phyloP scores from a whole-genome alignment of 2,113 vertebrate genomes.

The Lagopus leucura region DNA sequence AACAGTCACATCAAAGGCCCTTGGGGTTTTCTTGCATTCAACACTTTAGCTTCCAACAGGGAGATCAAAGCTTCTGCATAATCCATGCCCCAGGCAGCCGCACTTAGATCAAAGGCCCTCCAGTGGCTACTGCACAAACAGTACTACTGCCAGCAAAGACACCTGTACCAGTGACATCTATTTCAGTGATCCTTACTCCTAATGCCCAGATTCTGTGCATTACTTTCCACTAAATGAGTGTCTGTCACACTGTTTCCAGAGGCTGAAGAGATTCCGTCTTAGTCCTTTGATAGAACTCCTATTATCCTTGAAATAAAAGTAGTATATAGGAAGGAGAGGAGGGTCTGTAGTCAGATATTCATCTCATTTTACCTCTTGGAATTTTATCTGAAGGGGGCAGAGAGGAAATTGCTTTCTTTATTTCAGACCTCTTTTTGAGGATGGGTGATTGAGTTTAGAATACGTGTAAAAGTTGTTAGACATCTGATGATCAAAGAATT shows the following conservation, averaged over 20 bases:
- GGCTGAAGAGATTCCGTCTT: not conserved
- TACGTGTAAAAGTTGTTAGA: constrained; percentile 21
- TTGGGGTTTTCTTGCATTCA: constrained; percentile 26
- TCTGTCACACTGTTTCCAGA: not conserved
- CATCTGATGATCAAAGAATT: constrained; percentile 55
- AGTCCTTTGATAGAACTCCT: not conserved
- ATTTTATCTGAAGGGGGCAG: not conserved
- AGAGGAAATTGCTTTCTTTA: constrained; percentile 9
- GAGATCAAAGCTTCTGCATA: constrained; percentile 61
- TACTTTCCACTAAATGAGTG: not conserved
- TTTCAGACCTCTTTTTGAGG: not conserved
- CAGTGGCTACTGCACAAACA: constrained; percentile 12
- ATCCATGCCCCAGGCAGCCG: constrained; percentile 50
- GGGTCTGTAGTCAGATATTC: not conserved
- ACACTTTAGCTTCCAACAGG: constrained; percentile 39
- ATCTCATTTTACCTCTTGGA: not conserved
- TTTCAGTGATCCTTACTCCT: not conserved
- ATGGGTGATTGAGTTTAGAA: constrained; percentile 20
- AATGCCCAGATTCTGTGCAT: not conserved
- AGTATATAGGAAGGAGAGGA: not conserved
- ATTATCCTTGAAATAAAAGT: not conserved
- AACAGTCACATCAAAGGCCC: constrained; percentile 41
- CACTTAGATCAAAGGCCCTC: constrained; percentile 37
- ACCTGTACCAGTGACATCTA: constrained; percentile 30
- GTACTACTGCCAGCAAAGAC: not conserved